Evolutionary conservation across 1,140 invertebrate species (phyloP).

Genomic region (Dinoponera quadriceps): DNA sequence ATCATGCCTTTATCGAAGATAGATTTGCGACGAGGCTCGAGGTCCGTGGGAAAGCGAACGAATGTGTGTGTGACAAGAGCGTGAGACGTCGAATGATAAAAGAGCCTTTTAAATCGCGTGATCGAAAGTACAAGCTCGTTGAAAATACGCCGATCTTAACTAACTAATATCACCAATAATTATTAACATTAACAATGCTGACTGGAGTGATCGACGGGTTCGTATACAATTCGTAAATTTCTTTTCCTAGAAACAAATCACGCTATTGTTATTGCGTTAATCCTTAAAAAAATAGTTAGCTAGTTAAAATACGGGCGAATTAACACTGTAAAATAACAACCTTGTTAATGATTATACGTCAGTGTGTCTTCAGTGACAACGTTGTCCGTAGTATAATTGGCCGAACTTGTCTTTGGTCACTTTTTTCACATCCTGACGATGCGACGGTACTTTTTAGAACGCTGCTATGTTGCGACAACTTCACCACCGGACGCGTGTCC

Average conservation of each 20-base stretch:
- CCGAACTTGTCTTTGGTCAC: neutral
- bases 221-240: slow-evolving; percentile 29
- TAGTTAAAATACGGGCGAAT: too few species aligned
- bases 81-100: slow-evolving; percentile 9
- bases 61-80: slow-evolving; percentile 3
- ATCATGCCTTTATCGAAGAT: slow-evolving; percentile 45
- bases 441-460: slow-evolving; percentile 45
- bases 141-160: slow-evolving; percentile 2
- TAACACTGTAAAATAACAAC: neutral
- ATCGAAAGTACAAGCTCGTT: neutral
- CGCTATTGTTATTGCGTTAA: too few species aligned
- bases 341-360: neutral
- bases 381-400: neutral
- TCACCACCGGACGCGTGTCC: slow-evolving; percentile 3
- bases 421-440: neutral
- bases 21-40: slow-evolving; percentile 11
- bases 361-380: neutral
- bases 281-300: too few species aligned
- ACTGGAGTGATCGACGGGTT: slow-evolving; percentile 65
- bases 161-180: slow-evolving; percentile 22
- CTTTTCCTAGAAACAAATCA: neutral
- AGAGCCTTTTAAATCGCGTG: neutral
- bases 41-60: neutral
- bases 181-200: slow-evolving; percentile 45
- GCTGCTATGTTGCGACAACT: slow-evolving; percentile 62